These are phyloP conservation scores for Dinoponera quadriceps DNA, from an alignment of 1,140 invertebrate species.

Conservation along the genomic window DNA sequence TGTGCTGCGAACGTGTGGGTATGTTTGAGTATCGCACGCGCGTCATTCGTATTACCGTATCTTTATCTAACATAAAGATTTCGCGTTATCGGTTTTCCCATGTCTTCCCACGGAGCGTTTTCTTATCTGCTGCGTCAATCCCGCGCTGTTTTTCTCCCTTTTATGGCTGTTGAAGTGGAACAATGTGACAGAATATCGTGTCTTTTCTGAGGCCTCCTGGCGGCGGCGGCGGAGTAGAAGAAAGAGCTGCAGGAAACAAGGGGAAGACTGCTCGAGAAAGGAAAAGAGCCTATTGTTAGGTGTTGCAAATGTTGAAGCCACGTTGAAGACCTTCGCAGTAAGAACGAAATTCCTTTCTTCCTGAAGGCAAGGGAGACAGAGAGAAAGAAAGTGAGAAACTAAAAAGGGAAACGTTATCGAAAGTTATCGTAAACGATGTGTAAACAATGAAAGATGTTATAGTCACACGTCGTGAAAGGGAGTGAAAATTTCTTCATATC, in stretches of 20 bases:
- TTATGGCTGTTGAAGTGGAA: neutral
- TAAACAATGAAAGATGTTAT: neutral
- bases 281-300: slow-evolving; percentile 2
- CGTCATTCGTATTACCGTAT: neutral
- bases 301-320: neutral
- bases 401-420: too few relatives aligned
- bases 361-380: too few relatives aligned
- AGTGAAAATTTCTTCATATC: neutral
- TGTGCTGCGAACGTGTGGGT: neutral
- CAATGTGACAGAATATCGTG: slow-evolving; percentile 14
- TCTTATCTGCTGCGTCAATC: slow-evolving; percentile 32
- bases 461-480: neutral
- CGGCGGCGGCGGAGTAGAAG: neutral
- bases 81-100: slow-evolving; percentile 49
- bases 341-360: too few relatives aligned
- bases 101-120: neutral
- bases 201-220: neutral
- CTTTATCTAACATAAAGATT: slow-evolving; percentile 35
- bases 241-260: slow-evolving; percentile 22
- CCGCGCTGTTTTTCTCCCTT: slow-evolving; percentile 3
- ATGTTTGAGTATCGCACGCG: too few relatives aligned
- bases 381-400: too few relatives aligned
- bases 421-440: neutral
- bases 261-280: neutral
- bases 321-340: neutral